Conservation (phyloP, 2,888 invertebrate genomes). For the Pterostichus madidus region DNA sequence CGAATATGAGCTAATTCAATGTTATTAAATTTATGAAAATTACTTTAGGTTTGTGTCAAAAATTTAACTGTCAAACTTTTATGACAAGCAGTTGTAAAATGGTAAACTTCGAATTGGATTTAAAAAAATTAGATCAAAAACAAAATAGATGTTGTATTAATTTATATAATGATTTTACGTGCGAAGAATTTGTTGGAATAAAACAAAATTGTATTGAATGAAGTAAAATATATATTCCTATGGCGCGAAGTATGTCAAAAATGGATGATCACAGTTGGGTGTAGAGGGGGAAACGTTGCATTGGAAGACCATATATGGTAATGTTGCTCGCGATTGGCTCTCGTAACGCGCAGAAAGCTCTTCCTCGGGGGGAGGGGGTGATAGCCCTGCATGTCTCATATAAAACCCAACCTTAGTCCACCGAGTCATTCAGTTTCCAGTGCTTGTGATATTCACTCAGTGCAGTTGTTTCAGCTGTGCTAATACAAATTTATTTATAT, state of each 20-base stretch:
- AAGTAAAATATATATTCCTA: constrained; percentile 62
- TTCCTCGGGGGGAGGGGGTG: constrained; percentile 79
- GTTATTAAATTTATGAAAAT: neutral
- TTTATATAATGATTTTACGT: constrained; percentile 17
- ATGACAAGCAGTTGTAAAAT: neutral
- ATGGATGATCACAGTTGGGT: constrained; percentile 69
- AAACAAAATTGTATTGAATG: constrained; percentile 44
- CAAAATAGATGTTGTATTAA: neutral
- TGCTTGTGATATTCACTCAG: constrained; percentile 74
- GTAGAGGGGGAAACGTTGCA: constrained; percentile 79
- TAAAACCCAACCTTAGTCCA: constrained; percentile 75
- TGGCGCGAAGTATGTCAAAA: constrained; percentile 71
- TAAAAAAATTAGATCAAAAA: neutral
- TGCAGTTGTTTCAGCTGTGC: constrained; percentile 72
- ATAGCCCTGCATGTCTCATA: constrained; percentile 81
- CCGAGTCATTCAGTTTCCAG: constrained; percentile 73
- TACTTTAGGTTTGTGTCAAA: constrained; percentile 26
- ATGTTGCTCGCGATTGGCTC: constrained; percentile 85
- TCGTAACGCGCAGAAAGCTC: constrained; percentile 75
- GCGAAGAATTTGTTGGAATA: constrained; percentile 31
- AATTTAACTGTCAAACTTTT: constrained; percentile 27
- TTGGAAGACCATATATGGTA: constrained; percentile 89
- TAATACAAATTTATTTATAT: constrained; percentile 70
- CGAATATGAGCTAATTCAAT: neutral
- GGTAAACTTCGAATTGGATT: neutral